Base-by-base conservation (phyloP, 2,888 invertebrate species). In the Eubasilissa splendida region DNA sequence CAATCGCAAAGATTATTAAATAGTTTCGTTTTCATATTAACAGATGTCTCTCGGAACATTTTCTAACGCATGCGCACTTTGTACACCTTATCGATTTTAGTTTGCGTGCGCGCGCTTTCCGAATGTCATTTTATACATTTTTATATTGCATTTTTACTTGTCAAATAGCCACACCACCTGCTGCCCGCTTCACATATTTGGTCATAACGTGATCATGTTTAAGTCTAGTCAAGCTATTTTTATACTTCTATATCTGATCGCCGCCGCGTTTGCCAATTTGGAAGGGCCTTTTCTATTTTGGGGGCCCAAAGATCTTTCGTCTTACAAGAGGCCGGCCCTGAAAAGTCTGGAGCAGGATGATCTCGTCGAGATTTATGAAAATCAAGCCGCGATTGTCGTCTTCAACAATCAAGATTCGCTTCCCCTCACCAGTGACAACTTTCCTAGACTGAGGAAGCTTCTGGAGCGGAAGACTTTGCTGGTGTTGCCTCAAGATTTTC, bases 231-330 rank as follows among this genome's bases (percentile, higher is more conserved):
- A 58, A 58, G 9, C 8, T 58, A 58, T 58, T 58, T 58, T 71
- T 3, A 8, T 71, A 11, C 9, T 71, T 53, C 5, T 52, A 14
- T 8, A 65, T 65, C 22, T 66, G 4, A 63, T 79, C 42, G 9
- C 22, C 54, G 11, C 68, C 53, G 85, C 87, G 50, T 86, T 86
- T 65, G 91, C 88, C 7, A 91, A 91, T 84, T 86, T 92, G 58
- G 92, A 91, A 86, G 93, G 93, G 0, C 93, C 93, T 0, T 93
- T 92, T 85, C 84, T 93, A 5, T 90, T 93, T 84, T 93, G 93
- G 87, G 93, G 93, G 0, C 91, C 91, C 4, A 89, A 90, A 70
- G 88, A 90, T 8, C 85, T 92, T 0, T 87, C 87, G 54, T 87
- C 87, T 60, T 89, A 91, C 81, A 89, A 89, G 80, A 86, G 91